A percentile compares a stretch with the other conserved stretches of the same genome.
phyloP scores from a whole-genome alignment of 2,113 vertebrate genomes.

The Leptobrachium leishanense region DNA sequence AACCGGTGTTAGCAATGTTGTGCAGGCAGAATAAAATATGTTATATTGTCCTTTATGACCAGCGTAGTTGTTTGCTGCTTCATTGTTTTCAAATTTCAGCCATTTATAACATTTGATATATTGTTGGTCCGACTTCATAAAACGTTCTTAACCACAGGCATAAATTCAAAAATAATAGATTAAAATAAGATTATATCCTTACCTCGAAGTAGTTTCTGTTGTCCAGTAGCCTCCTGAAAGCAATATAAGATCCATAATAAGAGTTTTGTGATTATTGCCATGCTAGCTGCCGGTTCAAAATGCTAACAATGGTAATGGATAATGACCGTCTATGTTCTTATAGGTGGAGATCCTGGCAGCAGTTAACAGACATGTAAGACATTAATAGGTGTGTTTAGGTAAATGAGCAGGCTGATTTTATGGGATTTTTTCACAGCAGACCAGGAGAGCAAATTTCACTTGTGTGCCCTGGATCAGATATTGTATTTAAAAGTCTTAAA shows the following conservation, averaged over 20 bases:
- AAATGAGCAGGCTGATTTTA: not conserved
- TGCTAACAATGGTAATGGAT: not conserved
- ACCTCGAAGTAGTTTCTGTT: constrained; percentile 30
- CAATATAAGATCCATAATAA: constrained; percentile 18
- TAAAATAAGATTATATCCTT: not conserved
- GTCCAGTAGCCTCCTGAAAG: not conserved
- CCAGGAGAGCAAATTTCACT: constrained; percentile 4
- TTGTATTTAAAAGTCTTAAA: too few relatives aligned
- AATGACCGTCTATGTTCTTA: not conserved
- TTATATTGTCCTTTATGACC: too few relatives aligned
- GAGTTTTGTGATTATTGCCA: constrained; percentile 15
- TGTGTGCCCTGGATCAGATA: not conserved
- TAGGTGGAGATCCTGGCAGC: constrained; percentile 34
- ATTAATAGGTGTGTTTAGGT: constrained; percentile 6
- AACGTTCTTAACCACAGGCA: too few relatives aligned
- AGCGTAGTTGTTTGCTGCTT: too few relatives aligned
- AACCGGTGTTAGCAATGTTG: too few relatives aligned
- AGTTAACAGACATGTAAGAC: not conserved
- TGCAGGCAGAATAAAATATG: too few relatives aligned
- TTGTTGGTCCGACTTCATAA: not conserved
- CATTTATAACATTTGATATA: not conserved
- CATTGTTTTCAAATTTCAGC: not conserved
- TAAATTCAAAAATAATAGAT: too few relatives aligned
- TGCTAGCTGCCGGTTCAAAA: constrained; percentile 11
- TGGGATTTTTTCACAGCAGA: constrained; percentile 14